Evolutionary conservation across 23 tunicate species (phyloP), one percentile per base, ranked within the genome.

Genomic region (Styela plicata): DNA sequence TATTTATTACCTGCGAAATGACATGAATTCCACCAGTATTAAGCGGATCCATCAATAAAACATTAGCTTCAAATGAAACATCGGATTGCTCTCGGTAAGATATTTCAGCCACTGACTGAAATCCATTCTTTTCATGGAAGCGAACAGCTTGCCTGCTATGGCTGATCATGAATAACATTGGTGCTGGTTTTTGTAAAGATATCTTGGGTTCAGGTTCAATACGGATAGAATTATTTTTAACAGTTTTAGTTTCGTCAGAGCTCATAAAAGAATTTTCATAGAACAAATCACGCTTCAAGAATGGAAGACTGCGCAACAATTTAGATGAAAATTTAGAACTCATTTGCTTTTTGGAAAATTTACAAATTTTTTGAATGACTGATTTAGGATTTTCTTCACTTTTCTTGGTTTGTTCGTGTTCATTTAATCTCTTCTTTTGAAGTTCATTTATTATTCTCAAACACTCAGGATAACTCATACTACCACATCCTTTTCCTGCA

Each of bases 121-220:
- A 91, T 1, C 96, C 96, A 85, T 91, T 91, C 44, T 79, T 69
- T 63, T 82, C 63, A 75, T 91, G 96, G 44, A 91, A 91, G 29
- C 63, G 81, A 26, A 88, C 87, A 0, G 96, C 82, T 21, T 84
- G 61, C 23, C 78, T 88, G 61, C 96, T 85, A 74, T 91, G 96
- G 63, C 96, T 91, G 69, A 91, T 36, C 25, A 87, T 90, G 30
- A 91, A 83, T 52, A 91, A 84, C 1, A 86, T 67, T 24, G 96
- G 87, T 32, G 89, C 74, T 21, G 16, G 73, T 13, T 13, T 20
- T 13, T 23, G 73, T 18, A 20, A 57, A 18, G 20, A 18, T 20
- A 20, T 20, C 24, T 23, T 13, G 27, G 17, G 24, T 24, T 68
- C 27, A 23, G 20, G 17, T 17, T 13, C 17, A 68, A 31, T 13